Evolutionary conservation across 2,113 vertebrate species (phyloP), one percentile per base, ranked within the genome.

Genomic region (Tragelaphus strepsiceros): DNA sequence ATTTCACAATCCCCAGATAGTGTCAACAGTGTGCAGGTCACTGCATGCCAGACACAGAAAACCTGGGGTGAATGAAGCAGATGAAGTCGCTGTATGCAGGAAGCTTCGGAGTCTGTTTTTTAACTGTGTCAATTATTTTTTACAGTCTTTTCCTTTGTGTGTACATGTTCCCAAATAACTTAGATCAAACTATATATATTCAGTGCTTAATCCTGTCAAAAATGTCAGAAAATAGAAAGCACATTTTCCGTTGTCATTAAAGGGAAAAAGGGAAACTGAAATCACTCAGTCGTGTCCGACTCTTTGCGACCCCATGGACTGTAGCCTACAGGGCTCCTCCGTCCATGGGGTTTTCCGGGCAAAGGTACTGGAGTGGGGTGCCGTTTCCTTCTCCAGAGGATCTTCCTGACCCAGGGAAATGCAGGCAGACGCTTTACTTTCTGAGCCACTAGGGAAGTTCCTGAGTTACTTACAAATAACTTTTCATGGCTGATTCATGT

Each of bases 11-110:
- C 21, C 85, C 30, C 59, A 39, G 74, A 30, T 53, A 6, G 13
- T 12, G 12, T 84, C 88, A 32, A 0, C 35, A 86, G 0, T 21
- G 0, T 26, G 17, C 19, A 54, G 4, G 24, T 58, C 51, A n/a
- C 2, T 46, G 8, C 35, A 8, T 11, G 22, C 71, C 13, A 53
- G 43, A 5, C 14, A 4, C 2, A 1, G 24, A 51, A 54, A 12
- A 21, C 56, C 32, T 8, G 26, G n/a, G 39, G 9, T 7, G 17
- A 21, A 1, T 35, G 14, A 17, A 21, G 5, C 49, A n/a, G 58
- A 17, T 32, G 3, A 24, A 24, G 56, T 6, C 4, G 0, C 58
- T 16, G 26, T 43, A 26, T 10, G 3, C 3, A 0, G 32, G 49
- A 39, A 19, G 21, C 64, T 91, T 7, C 46, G 22, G 89, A 46